These are phyloP conservation scores for Morpho achilles DNA, from an alignment of 2,888 invertebrate species.

Conservation along the genomic window DNA sequence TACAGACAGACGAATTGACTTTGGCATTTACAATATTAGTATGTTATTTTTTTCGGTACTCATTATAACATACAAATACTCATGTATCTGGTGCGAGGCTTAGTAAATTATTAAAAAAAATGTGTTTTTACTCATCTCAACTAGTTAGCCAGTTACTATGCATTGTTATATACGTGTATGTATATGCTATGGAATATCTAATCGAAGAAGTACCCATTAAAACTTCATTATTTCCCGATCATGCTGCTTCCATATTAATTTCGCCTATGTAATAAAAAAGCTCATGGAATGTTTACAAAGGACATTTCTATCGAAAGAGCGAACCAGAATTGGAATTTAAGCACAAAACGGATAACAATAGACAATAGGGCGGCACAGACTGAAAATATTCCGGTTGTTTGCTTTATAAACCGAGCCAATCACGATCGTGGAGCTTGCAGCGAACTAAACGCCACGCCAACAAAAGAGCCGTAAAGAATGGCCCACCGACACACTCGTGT, in stretches of 20 bases:
- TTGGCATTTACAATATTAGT: no score
- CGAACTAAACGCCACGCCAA: conserved; percentile 67
- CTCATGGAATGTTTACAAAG: conserved; percentile 5
- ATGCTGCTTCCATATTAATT: conserved; percentile 3
- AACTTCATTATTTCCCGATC: conserved; percentile 1
- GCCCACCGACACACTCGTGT: conserved; percentile 69
- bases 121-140: no score
- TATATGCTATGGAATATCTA: no score
- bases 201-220: not conserved
- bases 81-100: no score
- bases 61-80: no score
- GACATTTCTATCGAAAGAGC: conserved; percentile 16
- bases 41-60: no score
- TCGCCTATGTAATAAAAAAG: conserved; percentile 5
- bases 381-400: conserved; percentile 59
- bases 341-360: conserved; percentile 35
- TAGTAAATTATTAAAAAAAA: no score
- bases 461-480: conserved; percentile 77
- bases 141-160: no score
- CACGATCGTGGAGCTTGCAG: conserved; percentile 52
- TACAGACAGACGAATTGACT: no score
- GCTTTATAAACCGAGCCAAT: conserved; percentile 67
- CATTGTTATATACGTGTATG: no score
- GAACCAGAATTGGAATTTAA: conserved; percentile 37
- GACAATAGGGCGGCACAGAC: conserved; percentile 47